A percentile compares a stretch with the other conserved stretches of the same genome.
phyloP scores from a whole-genome alignment of 2,888 invertebrate genomes.

The Xanthorhoe spadicearia region DNA sequence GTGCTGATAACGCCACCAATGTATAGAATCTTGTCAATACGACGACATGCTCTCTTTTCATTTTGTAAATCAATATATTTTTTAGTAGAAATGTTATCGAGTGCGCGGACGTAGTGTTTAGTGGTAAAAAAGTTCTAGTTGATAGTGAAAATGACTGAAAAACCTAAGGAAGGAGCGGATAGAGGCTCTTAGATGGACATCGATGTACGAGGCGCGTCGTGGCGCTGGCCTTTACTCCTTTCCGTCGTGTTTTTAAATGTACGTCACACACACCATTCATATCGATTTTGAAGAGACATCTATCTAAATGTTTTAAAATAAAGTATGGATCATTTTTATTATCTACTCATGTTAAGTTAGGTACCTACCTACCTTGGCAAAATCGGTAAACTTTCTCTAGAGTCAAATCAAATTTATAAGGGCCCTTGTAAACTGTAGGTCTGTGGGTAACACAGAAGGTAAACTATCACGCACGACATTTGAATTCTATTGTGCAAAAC shows the following conservation, averaged over 20 bases:
- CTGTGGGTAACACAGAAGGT: too few species aligned
- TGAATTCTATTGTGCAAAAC: too few species aligned
- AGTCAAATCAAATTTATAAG: too few species aligned
- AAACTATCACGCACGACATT: too few species aligned
- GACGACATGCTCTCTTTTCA: constrained; percentile 66
- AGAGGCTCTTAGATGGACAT: constrained; percentile 70
- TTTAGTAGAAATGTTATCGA: constrained; percentile 12
- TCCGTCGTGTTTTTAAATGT: constrained; percentile 74
- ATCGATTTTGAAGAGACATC: neutral
- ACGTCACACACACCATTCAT: constrained; percentile 47
- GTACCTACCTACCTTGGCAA: too few species aligned
- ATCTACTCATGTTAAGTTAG: too few species aligned
- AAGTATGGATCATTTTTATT: too few species aligned
- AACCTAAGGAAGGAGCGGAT: constrained; percentile 54
- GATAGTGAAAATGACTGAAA: constrained; percentile 45
- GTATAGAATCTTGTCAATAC: constrained; percentile 74
- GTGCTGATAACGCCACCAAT: constrained; percentile 71
- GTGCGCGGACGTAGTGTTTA: constrained; percentile 27
- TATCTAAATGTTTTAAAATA: neutral
- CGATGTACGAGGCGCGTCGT: constrained; percentile 62
- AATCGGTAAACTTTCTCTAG: too few species aligned
- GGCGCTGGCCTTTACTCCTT: constrained; percentile 75
- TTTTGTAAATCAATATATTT: constrained; percentile 12
- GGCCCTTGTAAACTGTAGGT: too few species aligned
- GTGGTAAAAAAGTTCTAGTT: constrained; percentile 10